Percentiles rank a stretch among this genome's conserved stretches.
Evolutionary conservation across 92 coral and sea anemone species (phyloP).

Genomic region (Epizoanthus fatuus): DNA sequence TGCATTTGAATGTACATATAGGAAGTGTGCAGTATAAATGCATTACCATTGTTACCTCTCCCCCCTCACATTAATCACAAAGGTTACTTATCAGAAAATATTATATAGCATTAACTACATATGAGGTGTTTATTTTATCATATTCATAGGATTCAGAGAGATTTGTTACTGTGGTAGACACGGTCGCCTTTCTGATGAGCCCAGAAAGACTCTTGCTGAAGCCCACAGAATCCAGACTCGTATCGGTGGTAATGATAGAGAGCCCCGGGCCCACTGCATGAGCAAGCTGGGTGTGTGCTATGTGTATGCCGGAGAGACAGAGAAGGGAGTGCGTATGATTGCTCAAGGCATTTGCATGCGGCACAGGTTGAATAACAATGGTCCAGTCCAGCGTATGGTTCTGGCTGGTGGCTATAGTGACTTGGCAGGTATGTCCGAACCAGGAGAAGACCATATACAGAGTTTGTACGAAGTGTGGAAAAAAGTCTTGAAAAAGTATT

Average conservation of each 20-base stretch:
- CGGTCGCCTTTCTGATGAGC: constrained; percentile 8
- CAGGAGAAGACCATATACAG: no score
- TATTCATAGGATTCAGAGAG: constrained; percentile 71
- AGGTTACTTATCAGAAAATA: not conserved
- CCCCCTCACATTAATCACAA: no score
- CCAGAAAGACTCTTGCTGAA: constrained; percentile 50
- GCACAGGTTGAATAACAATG: constrained; percentile 43
- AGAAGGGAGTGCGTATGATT: constrained; percentile 66
- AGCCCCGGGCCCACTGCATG: constrained; percentile 76
- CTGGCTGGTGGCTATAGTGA: constrained; percentile 83
- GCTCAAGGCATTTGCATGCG: constrained; percentile 72
- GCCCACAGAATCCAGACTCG: constrained; percentile 57
- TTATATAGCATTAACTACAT: not conserved
- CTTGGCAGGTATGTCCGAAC: constrained; percentile 74
- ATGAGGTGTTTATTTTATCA: not conserved
- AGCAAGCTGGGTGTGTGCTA: constrained; percentile 86
- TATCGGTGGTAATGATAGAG: constrained; percentile 33
- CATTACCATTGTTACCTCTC: no score
- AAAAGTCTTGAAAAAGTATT: not conserved
- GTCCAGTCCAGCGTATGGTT: constrained; percentile 74
- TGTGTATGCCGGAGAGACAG: constrained; percentile 59
- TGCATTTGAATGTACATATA: no score
- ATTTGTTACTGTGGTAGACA: constrained; percentile 79
- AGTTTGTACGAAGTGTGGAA: not conserved
- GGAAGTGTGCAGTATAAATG: no score